Evolutionary conservation across 2,888 invertebrate species (phyloP).

Genomic region (Calliphora vomitoria): DNA sequence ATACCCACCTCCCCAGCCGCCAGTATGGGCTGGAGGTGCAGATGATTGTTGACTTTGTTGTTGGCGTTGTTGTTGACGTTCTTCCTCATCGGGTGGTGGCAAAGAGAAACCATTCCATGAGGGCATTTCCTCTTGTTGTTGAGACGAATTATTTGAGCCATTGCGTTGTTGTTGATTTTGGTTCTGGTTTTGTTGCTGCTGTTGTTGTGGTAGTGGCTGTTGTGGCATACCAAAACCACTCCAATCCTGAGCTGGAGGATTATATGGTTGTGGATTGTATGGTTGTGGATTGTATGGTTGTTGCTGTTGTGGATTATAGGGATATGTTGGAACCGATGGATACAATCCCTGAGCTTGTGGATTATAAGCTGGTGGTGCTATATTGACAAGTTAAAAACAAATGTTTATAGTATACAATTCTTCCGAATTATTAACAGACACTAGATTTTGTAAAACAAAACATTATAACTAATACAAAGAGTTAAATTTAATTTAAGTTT

Average conservation of each 20-base stretch:
- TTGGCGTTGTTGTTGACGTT: constrained; percentile 66
- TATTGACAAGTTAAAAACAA: constrained; percentile 50
- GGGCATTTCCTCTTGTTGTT: constrained; percentile 75
- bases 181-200: constrained; percentile 45
- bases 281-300: constrained; percentile 55
- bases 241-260: constrained; percentile 74
- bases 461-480: too few relatives aligned
- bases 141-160: constrained; percentile 59
- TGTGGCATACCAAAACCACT: constrained; percentile 65
- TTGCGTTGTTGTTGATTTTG: constrained; percentile 53
- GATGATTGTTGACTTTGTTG: constrained; percentile 69
- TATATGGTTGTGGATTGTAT: constrained; percentile 59
- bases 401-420: constrained; percentile 29
- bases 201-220: constrained; percentile 56
- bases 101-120: constrained; percentile 82
- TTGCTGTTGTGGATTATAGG: constrained; percentile 68
- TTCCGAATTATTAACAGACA: neutral
- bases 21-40: constrained; percentile 59
- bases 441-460: neutral
- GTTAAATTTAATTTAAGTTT: too few relatives aligned
- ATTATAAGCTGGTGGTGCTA: constrained; percentile 77
- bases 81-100: constrained; percentile 78
- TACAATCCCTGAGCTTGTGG: constrained; percentile 66
- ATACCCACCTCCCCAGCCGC: constrained; percentile 69
- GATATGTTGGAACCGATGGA: constrained; percentile 68